phyloP scores from a whole-genome alignment of 2,888 invertebrate species.

The Tryphoninae sp. region DNA sequence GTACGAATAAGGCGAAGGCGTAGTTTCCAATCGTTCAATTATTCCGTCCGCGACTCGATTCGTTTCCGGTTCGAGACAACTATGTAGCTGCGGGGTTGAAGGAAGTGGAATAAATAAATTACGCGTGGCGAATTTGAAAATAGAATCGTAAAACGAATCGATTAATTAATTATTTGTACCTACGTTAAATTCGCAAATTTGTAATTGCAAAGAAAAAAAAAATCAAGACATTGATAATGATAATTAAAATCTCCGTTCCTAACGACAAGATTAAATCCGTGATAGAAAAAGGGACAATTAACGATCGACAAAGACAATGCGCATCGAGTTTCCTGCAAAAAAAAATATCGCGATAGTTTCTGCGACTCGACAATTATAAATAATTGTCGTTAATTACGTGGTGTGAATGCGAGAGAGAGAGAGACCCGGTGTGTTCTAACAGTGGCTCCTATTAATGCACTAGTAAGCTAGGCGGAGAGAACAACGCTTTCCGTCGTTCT shows the following conservation, averaged over 20 bases:
- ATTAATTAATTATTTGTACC: neutral
- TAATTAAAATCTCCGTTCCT: no score
- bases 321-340: neutral
- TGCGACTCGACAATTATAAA: slow-evolving; percentile 64
- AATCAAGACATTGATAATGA: neutral
- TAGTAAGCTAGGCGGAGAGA: slow-evolving; percentile 4
- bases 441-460: slow-evolving; percentile 18
- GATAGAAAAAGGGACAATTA: neutral
- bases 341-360: slow-evolving; percentile 23
- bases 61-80: slow-evolving; percentile 58
- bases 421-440: neutral
- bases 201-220: neutral
- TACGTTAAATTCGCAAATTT: no score
- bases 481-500: slow-evolving; percentile 68
- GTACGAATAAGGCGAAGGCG: slow-evolving; percentile 60
- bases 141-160: slow-evolving; percentile 3
- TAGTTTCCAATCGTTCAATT: slow-evolving; percentile 63
- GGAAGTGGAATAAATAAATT: slow-evolving; percentile 37
- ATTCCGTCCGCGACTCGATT: slow-evolving; percentile 58
- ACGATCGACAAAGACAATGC: neutral
- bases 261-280: no score
- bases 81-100: slow-evolving; percentile 2
- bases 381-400: slow-evolving; percentile 69
- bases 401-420: slow-evolving; percentile 33
- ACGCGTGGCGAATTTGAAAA: slow-evolving; percentile 17